These are phyloP conservation scores for Meteorus cinctellus DNA, from an alignment of 2,888 invertebrate genomes.

Conservation along the genomic window DNA sequence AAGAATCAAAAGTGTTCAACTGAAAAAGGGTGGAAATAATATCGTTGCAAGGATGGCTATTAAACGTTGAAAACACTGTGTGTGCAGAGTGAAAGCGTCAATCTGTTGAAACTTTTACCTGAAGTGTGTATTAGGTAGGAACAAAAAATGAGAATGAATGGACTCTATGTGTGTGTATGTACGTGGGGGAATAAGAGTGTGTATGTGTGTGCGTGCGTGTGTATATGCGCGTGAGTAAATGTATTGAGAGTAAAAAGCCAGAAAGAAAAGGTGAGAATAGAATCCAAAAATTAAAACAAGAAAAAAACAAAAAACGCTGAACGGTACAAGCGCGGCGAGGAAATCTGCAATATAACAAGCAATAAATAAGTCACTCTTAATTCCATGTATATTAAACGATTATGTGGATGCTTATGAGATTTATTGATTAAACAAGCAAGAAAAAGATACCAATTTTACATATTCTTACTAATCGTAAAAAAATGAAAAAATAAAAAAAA, in stretches of 20 bases:
- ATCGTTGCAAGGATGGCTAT: conserved; percentile 24
- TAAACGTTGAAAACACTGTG: conserved; percentile 41
- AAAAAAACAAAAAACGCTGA: conserved; percentile 49
- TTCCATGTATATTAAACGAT: conserved; percentile 71
- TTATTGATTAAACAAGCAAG: conserved; percentile 67
- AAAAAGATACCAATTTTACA: conserved; percentile 72
- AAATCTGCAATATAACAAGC: conserved; percentile 73
- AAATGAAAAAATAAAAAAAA: conserved; percentile 60
- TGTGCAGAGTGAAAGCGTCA: conserved; percentile 24
- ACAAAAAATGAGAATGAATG: conserved; percentile 24
- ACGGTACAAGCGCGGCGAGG: conserved; percentile 64
- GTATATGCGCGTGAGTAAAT: conserved; percentile 28
- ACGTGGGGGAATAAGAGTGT: conserved; percentile 28
- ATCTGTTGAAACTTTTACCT: conserved; percentile 19
- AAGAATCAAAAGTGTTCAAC: conserved; percentile 9
- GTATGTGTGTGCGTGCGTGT: conserved; percentile 11
- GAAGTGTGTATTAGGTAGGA: conserved; percentile 10
- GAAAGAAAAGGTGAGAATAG: conserved; percentile 39
- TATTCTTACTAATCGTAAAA: conserved; percentile 73
- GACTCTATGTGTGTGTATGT: conserved; percentile 19
- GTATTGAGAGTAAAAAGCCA: conserved; percentile 33
- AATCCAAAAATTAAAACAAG: conserved; percentile 36
- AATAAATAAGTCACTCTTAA: conserved; percentile 72
- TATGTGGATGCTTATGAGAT: conserved; percentile 71
- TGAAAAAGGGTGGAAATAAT: conserved; percentile 28